Evolutionary conservation across 2,797 vertebrate species (phyloP).

Genomic region (Typhlichthys subterraneus): DNA sequence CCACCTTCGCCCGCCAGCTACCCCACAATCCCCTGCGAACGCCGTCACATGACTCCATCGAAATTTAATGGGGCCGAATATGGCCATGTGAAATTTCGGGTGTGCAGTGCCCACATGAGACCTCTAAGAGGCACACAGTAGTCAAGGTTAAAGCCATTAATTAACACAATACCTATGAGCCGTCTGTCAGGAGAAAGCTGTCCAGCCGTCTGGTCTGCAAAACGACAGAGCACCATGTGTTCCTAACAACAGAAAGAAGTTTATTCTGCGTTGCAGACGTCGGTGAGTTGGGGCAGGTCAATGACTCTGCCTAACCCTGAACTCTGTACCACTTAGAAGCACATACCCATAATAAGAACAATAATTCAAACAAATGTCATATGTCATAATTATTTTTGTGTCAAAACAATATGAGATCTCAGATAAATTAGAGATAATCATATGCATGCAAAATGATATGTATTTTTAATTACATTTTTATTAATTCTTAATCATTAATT

Average conservation of each 20-base stretch:
- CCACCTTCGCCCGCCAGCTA: no score
- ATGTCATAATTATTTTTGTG: neutral
- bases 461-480: neutral
- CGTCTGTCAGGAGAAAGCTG: slow-evolving; percentile 88
- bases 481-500: neutral
- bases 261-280: neutral
- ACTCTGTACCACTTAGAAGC: no score
- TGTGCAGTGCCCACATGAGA: no score
- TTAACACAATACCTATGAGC: slow-evolving; percentile 79
- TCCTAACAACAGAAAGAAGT: slow-evolving; percentile 76
- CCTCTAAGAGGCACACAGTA: neutral
- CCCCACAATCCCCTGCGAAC: no score
- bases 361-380: no score
- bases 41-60: no score
- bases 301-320: no score
- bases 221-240: slow-evolving; percentile 97
- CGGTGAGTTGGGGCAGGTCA: neutral
- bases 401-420: neutral
- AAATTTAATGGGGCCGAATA: no score
- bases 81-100: no score
- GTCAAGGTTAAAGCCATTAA: neutral
- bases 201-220: slow-evolving; percentile 94
- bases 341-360: no score
- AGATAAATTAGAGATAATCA: neutral
- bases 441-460: neutral